A percentile compares a stretch with the other conserved stretches of the same genome.
These are phyloP conservation scores for Parazoanthus darwini DNA, from an alignment of 92 coral and sea anemone species.

Conservation along the genomic window DNA sequence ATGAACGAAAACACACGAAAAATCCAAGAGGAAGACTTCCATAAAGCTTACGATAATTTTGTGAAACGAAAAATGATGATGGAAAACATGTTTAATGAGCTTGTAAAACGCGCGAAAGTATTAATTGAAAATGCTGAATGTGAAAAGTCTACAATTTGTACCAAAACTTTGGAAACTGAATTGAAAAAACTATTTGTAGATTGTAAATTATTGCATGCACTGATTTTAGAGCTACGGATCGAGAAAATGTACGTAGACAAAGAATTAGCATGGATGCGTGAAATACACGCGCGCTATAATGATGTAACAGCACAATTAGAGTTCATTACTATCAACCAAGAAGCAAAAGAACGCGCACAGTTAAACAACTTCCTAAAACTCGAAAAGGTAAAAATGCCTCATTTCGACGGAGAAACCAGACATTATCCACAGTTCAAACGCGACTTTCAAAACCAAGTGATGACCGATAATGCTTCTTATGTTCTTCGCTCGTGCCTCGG, in stretches of 20 bases:
- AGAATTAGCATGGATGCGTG: conserved; percentile 30
- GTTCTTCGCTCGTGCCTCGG: conserved; percentile 41
- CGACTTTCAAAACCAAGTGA: conserved; percentile 40
- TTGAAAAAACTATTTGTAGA: too few species aligned
- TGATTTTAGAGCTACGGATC: conserved; percentile 22
- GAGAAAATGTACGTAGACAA: conserved; percentile 7
- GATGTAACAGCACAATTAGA: neutral
- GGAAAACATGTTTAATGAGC: too few species aligned
- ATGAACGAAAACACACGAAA: too few species aligned
- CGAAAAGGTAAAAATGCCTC: conserved; percentile 4
- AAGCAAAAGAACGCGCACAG: neutral
- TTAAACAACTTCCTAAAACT: neutral
- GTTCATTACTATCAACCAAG: neutral
- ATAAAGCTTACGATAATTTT: too few species aligned
- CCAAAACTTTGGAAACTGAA: too few species aligned
- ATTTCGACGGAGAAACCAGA: conserved; percentile 36
- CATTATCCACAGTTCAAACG: conserved; percentile 38
- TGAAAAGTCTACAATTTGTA: too few species aligned
- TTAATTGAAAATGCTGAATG: too few species aligned
- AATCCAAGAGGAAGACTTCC: too few species aligned
- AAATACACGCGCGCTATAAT: conserved; percentile 16
- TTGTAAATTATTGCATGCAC: conserved; percentile 23
- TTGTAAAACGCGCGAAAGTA: too few species aligned
- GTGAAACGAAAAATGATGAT: too few species aligned
- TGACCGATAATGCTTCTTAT: conserved; percentile 37